phyloP scores from a whole-genome alignment of 1,140 invertebrate genomes.

The Ceratina japonica region DNA sequence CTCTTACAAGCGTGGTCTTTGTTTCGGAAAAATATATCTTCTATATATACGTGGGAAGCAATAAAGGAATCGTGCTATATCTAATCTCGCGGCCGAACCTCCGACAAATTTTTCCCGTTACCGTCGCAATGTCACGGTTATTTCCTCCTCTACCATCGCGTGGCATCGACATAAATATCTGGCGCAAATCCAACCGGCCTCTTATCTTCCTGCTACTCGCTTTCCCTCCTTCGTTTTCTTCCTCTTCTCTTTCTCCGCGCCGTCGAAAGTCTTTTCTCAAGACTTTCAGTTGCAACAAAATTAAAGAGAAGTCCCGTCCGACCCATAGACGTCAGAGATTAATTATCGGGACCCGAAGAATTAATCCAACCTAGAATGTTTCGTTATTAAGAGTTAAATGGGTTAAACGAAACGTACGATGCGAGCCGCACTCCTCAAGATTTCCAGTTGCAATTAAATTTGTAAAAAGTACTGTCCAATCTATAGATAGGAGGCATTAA shows the following conservation, averaged over 20 bases:
- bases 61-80: not conserved
- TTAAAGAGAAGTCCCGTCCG: not conserved
- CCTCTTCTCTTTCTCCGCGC: constrained; percentile 1
- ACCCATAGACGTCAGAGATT: too few species aligned
- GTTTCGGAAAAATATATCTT: not conserved
- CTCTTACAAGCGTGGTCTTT: too few species aligned
- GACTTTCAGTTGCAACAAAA: not conserved
- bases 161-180: constrained; percentile 56
- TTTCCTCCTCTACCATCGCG: not conserved
- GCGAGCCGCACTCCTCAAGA: too few species aligned
- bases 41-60: too few species aligned
- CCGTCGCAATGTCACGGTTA: constrained; percentile 55
- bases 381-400: too few species aligned
- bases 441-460: too few species aligned
- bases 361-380: too few species aligned
- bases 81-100: not conserved
- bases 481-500: too few species aligned
- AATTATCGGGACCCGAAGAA: too few species aligned
- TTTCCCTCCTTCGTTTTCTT: constrained; percentile 31
- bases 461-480: too few species aligned
- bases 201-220: constrained; percentile 30
- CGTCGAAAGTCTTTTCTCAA: not conserved
- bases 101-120: constrained; percentile 7
- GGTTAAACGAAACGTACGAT: too few species aligned
- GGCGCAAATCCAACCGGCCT: constrained; percentile 38